Base-by-base conservation (phyloP, 2,888 invertebrate genomes). In the Lasius fuliginosus region DNA sequence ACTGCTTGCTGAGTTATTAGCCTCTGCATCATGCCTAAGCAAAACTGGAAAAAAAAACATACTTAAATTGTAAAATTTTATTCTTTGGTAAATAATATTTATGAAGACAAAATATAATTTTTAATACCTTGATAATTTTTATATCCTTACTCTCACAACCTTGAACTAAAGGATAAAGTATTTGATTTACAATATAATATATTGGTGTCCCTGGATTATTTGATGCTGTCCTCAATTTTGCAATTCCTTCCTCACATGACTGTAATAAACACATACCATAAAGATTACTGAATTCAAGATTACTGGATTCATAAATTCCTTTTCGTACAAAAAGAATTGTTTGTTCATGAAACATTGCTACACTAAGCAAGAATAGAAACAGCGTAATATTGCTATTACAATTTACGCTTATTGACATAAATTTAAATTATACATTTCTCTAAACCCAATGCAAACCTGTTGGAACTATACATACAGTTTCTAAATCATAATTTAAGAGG, bases 101-200 rank as follows among this genome's bases (percentile, higher is more conserved):
- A 58, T 36, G 4, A 15, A 49, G 23, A 23, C 33, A 33, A 62
- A 27, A 1, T 23, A 6, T 42, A 23, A 33, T 3, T 58, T 58
- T 33, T 23, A 9, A 87, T 95, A 98, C 98, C 97, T 98, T 98
- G 74, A 99, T 98, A 91, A 99, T 97, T 96, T 99, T 99, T 75
- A 98, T 96, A 95, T 99, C 99, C 95, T 98, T 99, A 40, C 99
- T 99, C 95, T 99, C 99, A 95, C 99, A 99, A 93, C 99, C 99
- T 95, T 99, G 98, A 49, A 99, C 98, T 89, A 99, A 96, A 0
- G 99, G 99, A 95, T 99, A 99, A 84, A 99, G 96, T 91, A 99
- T 98, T 95, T 99, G 99, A 94, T 98, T 98, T 86, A 99, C 98
- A 33, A 98, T 97, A 94, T 98, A 98, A 93, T 97, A 97, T 81